phyloP scores from a whole-genome alignment of 2,797 vertebrate genomes.

The Dermochelys coriacea region DNA sequence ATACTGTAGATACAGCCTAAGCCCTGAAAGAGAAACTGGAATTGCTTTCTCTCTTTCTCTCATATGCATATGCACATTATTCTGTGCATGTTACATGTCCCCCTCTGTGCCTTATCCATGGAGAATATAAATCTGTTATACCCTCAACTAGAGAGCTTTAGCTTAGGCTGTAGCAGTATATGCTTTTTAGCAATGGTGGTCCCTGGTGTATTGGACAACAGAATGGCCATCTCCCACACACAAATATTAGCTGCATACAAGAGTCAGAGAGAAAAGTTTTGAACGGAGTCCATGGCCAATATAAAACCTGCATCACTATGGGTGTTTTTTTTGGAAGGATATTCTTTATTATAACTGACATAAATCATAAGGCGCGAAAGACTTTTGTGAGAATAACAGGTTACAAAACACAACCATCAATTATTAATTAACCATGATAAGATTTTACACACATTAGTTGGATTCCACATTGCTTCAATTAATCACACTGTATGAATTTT shows the following conservation, averaged over 20 bases:
- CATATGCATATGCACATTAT: background rate
- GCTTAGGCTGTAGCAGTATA: background rate
- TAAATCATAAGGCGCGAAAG: background rate
- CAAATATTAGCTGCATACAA: background rate
- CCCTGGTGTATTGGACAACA: background rate
- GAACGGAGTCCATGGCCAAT: background rate
- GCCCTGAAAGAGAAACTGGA: background rate
- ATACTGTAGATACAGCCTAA: background rate
- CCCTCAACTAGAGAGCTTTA: background rate
- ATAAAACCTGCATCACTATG: background rate
- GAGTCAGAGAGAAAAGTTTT: background rate
- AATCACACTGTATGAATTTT: background rate
- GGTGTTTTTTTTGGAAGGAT: background rate
- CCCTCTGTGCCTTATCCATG: background rate
- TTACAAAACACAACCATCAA: background rate
- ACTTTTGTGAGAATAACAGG: background rate
- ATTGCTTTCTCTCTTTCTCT: background rate
- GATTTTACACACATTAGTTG: background rate
- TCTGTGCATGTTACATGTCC: background rate
- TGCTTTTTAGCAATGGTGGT: background rate
- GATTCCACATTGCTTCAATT: background rate
- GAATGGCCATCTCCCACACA: background rate
- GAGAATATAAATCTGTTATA: background rate
- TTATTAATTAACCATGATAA: background rate
- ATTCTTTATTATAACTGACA: background rate